Percentiles rank a stretch among this genome's conserved stretches.
phyloP scores from a whole-genome alignment of 2,113 vertebrate genomes.

The Psephotus haematonotus region DNA sequence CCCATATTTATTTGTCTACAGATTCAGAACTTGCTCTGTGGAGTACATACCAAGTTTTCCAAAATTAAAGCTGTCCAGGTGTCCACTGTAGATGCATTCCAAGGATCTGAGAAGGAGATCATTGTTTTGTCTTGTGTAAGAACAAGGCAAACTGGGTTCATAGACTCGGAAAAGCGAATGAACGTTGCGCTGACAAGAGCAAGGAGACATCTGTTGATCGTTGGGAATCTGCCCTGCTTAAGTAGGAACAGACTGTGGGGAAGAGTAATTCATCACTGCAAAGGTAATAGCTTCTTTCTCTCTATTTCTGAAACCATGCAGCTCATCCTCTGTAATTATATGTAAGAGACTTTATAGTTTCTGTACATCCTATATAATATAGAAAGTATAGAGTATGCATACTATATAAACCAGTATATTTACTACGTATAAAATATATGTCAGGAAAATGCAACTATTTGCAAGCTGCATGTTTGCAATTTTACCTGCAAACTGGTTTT shows the following conservation, averaged over 20 bases:
- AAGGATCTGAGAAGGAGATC: conserved; percentile 82
- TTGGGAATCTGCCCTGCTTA: conserved; percentile 76
- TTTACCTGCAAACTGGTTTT: background rate
- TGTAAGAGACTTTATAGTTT: accelerated
- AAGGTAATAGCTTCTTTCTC: conserved; percentile 61
- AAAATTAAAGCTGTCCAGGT: conserved; percentile 72
- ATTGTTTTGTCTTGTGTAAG: conserved; percentile 80
- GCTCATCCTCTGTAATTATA: background rate
- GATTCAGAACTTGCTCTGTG: conserved; percentile 68
- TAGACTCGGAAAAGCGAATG: conserved; percentile 78
- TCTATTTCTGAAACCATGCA: background rate
- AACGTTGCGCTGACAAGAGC: conserved; percentile 79
- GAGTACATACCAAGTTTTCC: background rate
- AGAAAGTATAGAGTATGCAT: background rate
- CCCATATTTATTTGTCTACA: background rate
- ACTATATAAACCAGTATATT: background rate
- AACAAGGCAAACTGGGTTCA: conserved; percentile 78
- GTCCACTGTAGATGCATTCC: conserved; percentile 82
- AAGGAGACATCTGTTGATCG: conserved; percentile 77
- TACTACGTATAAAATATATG: no score
- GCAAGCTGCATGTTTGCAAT: background rate
- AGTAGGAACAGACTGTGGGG: conserved; percentile 76
- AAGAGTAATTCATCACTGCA: conserved; percentile 78
- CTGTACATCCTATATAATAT: background rate
- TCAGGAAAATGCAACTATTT: background rate